Evolutionary conservation across 1,140 invertebrate species (phyloP).

Genomic region (Drusus annulatus): DNA sequence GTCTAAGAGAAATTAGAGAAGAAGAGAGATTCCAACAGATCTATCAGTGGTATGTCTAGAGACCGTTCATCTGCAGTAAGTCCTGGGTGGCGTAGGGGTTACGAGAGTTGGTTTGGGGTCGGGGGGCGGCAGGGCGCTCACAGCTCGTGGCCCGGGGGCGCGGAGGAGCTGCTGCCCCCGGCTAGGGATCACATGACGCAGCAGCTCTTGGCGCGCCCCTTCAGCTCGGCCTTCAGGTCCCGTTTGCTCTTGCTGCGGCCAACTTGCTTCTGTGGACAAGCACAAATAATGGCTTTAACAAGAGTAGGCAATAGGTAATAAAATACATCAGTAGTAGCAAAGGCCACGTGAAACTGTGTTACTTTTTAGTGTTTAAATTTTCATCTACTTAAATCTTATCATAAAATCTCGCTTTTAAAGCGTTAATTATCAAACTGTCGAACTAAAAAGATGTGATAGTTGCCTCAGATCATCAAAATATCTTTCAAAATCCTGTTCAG

Average conservation of each 20-base stretch:
- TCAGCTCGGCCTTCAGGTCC: constrained; percentile 72
- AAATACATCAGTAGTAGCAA: no score
- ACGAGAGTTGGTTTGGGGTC: background rate
- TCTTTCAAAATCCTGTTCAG: no score
- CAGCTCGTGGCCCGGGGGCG: constrained; percentile 66
- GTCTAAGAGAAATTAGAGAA: no score
- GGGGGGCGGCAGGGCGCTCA: constrained; percentile 58
- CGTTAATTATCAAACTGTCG: no score
- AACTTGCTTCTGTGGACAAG: constrained; percentile 61
- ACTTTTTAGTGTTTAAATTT: no score
- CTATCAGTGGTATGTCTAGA: background rate
- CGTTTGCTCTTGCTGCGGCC: constrained; percentile 72
- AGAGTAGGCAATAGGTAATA: no score
- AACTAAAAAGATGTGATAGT: no score
- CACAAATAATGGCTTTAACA: background rate
- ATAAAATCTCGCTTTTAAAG: no score
- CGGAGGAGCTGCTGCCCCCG: constrained; percentile 70
- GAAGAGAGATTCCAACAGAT: background rate
- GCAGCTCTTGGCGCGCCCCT: constrained; percentile 72
- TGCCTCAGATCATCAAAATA: no score
- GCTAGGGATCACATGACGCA: constrained; percentile 74
- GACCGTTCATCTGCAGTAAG: background rate
- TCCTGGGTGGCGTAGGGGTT: background rate
- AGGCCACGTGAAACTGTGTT: no score
- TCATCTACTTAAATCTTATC: no score